Evolutionary conservation across 2,888 invertebrate species (phyloP), one percentile per base, ranked within the genome.

Genomic region (Meghimatium bilineatum): DNA sequence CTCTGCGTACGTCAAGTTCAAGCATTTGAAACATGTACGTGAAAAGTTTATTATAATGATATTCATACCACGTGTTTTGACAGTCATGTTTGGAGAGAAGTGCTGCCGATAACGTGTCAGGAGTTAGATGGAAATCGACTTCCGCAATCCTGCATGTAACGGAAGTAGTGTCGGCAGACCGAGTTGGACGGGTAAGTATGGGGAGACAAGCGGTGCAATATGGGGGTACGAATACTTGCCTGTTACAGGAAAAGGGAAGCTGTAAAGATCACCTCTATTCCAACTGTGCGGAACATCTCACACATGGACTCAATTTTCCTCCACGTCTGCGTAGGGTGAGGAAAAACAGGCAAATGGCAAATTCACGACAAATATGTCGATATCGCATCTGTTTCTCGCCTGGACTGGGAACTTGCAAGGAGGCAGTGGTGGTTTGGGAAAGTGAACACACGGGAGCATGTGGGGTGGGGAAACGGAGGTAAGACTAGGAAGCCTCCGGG

Each of bases 311-410:
- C 36, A 36, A 60, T 71, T 80, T 69, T 34, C 34, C 56, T 14
- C n/a, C 71, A 34, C 60, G 71, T 56, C 71, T 5, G 71, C 32
- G 14, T 1, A 14, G 80, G 52, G 32, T 32, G 71, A 56, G 26
- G 80, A 60, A 56, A 71, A 34, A 56, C 52, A 26, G 34, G 69
- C 38, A 71, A 69, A 71, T 69, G 71, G 80, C 80, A 80, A 80
- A 80, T 71, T 80, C 71, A 80, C 36, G 80, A 71, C 80, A 71
- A 80, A 71, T 71, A 56, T 69, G 71, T 36, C 52, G 56, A 52
- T 69, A 52, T 69, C 26, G 78, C 78, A 78, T 63, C 78, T 78
- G 78, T 66, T 78, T 66, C 78, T 63, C 29, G 17, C 56, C 60
- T 32, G 36, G 32, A 14, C 0, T 32, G 32, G 49, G 32, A 74